These are phyloP conservation scores for Pseudonaja textilis DNA, from an alignment of 2,113 vertebrate species.

Conservation along the genomic window DNA sequence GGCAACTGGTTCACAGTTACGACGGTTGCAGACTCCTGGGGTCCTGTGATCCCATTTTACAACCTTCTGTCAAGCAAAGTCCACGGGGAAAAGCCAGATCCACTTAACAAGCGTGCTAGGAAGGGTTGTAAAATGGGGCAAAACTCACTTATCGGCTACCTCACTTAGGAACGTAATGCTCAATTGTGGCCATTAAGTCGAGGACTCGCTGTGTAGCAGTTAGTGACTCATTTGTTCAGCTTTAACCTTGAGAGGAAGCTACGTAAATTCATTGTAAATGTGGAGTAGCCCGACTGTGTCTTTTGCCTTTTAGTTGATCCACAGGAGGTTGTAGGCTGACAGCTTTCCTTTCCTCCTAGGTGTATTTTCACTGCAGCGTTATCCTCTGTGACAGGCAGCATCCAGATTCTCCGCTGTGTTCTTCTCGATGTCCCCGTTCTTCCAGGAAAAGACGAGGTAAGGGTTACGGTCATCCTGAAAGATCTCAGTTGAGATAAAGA, in stretches of 20 bases:
- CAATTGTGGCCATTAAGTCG: not conserved
- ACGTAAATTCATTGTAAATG: not conserved
- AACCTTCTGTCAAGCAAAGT: too few species aligned
- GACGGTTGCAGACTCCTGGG: too few species aligned
- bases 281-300: not conserved
- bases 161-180: too few species aligned
- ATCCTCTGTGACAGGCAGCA: slow-evolving; percentile 60
- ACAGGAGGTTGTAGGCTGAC: not conserved
- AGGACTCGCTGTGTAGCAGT: not conserved
- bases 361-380: slow-evolving; percentile 73
- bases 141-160: too few species aligned
- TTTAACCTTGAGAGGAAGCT: not conserved
- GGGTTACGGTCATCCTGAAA: not conserved
- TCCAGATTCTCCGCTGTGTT: slow-evolving; percentile 63
- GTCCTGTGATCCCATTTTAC: too few species aligned
- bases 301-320: not conserved
- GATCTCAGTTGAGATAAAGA: not conserved
- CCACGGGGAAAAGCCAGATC: too few species aligned
- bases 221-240: not conserved
- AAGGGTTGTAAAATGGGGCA: too few species aligned
- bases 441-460: slow-evolving; percentile 68
- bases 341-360: slow-evolving; percentile 36
- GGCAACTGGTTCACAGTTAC: too few species aligned
- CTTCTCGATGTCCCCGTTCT: slow-evolving; percentile 54
- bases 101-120: too few species aligned